Conservation (phyloP, 2,113 vertebrate genomes). For the Ibidorhyncha struthersii region DNA sequence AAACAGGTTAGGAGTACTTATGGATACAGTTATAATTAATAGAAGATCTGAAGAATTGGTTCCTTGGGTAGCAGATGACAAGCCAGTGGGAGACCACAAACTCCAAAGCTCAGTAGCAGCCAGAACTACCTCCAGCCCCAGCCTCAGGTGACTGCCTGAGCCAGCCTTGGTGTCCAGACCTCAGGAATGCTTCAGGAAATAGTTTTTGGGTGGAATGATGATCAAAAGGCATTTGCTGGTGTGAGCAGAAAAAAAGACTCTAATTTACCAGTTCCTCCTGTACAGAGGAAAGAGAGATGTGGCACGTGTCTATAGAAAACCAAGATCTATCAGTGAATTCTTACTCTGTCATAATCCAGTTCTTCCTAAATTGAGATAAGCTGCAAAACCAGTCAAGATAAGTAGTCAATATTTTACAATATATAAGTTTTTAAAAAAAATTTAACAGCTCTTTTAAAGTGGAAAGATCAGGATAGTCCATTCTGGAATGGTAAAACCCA, state of each 20-base stretch:
- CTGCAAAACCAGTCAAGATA: background rate
- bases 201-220: background rate
- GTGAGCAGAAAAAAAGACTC: background rate
- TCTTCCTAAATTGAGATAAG: background rate
- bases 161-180: background rate
- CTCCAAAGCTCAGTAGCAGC: background rate
- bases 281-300: background rate
- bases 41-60: background rate
- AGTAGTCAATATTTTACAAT: background rate
- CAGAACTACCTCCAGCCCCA: background rate
- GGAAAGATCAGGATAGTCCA: background rate
- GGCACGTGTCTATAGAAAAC: background rate
- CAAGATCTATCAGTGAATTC: background rate
- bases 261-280: background rate
- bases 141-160: background rate
- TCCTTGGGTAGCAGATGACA: background rate
- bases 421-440: background rate
- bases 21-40: rapidly evolving
- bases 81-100: background rate
- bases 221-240: background rate
- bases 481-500: background rate
- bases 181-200: background rate
- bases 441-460: background rate
- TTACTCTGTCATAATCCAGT: background rate
- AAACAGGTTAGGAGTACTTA: background rate